Percentiles rank a stretch among this genome's conserved stretches.
Evolutionary conservation across 2,797 vertebrate species (phyloP).

Genomic region (Hypotaenidia okinawae): DNA sequence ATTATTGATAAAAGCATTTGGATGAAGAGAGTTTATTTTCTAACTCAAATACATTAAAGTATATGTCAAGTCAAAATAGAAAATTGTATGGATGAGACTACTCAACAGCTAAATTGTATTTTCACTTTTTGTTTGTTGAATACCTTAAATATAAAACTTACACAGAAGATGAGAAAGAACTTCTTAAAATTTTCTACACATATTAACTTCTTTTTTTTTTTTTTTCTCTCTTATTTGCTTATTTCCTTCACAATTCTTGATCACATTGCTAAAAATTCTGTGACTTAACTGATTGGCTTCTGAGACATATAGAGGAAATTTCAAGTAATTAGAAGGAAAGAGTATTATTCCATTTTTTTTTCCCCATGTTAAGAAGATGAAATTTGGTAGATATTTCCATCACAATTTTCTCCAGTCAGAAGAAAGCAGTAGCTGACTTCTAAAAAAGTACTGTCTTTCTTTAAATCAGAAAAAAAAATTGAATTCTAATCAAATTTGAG

Average conservation of each 20-base stretch:
- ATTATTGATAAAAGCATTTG: not conserved
- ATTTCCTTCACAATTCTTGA: not conserved
- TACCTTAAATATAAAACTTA: not conserved
- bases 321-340: not conserved
- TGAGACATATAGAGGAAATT: not conserved
- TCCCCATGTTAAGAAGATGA: not conserved
- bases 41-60: not conserved
- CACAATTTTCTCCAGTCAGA: not conserved
- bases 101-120: not conserved
- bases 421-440: not conserved
- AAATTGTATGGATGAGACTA: not conserved
- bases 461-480: not conserved
- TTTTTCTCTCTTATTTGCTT: not conserved
- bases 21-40: not conserved
- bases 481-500: not conserved
- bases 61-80: not conserved
- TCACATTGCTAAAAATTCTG: not conserved
- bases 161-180: not conserved
- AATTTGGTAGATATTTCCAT: not conserved
- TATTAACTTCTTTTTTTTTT: not conserved
- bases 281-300: not conserved
- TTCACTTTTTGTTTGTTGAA: not conserved
- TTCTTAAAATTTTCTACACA: not conserved
- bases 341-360: not conserved
- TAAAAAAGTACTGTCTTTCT: not conserved